phyloP scores from a whole-genome alignment of 2,797 vertebrate genomes.

The Galagoides demidoff region DNA sequence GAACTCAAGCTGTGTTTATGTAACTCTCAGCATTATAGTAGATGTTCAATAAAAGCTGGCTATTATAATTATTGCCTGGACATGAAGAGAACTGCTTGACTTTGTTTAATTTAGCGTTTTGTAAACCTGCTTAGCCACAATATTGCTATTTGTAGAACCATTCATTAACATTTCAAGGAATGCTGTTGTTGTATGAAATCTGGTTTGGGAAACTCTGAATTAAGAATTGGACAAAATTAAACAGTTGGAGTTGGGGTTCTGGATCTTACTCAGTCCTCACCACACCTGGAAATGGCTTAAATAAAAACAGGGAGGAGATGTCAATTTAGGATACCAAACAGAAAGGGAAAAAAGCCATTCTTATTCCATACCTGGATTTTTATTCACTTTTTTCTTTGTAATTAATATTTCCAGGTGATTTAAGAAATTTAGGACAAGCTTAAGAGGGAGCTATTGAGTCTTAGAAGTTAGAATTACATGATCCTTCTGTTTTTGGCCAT shows the following conservation, averaged over 20 bases:
- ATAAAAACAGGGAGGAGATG: not conserved
- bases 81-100: not conserved
- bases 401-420: not conserved
- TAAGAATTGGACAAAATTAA: not conserved
- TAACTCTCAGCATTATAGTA: not conserved
- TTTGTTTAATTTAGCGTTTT: not conserved
- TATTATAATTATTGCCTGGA: not conserved
- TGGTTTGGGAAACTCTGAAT: not conserved
- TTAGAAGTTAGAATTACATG: not conserved
- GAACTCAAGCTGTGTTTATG: not conserved
- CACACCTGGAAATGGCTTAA: not conserved
- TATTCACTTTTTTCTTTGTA: not conserved
- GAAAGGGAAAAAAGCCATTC: not conserved
- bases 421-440: not conserved
- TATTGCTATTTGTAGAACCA: not conserved
- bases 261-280: not conserved
- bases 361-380: not conserved
- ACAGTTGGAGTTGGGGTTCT: not conserved
- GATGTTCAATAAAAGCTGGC: not conserved
- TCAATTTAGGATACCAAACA: conserved; percentile 10
- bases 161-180: not conserved
- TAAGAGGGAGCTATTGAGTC: not conserved
- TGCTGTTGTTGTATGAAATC: not conserved
- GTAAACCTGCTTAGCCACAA: not conserved
- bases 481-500: not conserved